Base-by-base conservation (phyloP, 2,113 vertebrate species). In the Mystacornis crossleyi region DNA sequence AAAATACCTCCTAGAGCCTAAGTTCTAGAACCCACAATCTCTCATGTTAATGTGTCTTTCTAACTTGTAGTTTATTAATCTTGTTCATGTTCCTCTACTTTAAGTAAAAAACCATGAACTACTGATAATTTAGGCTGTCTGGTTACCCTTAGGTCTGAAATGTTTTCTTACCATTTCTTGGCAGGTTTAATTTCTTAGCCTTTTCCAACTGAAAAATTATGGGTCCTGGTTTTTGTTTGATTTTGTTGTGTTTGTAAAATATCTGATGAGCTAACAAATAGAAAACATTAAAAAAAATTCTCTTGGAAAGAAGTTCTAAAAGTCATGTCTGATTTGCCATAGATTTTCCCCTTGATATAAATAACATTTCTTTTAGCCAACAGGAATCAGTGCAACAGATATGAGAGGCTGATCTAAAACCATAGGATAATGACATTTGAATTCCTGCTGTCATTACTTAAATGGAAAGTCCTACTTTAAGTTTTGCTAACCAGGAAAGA, bases 91-190 rank as follows among this genome's bases (percentile, higher is more conserved):
- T 89, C 42, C 18, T 62, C 54, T 65, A 48, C 28, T 74, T 74
- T 25, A 82, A 31, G n/a, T 47, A 81, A 95, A 92, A 91, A 70
- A 29, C 9, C 7, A 36, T 51, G 42, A 89, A 60, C 25, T 71
- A 78, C 33, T 42, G 89, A 26, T 40, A 75, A 66, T 80, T 90
- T 80, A 36, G 79, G 47, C 43, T 6, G 8, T 70, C 65, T 87
- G 51, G 13, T 70, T 95, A 64, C 33, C 38, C 86, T 79, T 75
- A 75, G 19, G 38, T 57, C 74, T 90, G 62, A 89, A 96, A 61
- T 51, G 4, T 82, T 94, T 95, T 89, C 54, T 79, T 89, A 65
- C 12, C 16, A 65, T 72, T 96, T 95, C 57, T 87, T 90, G 66
- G 48, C n/a, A 80, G 17, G 29, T 70, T 91, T 87, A 12, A 87